Conservation (phyloP, 1,140 invertebrate genomes). For the Heliothis virescens region DNA sequence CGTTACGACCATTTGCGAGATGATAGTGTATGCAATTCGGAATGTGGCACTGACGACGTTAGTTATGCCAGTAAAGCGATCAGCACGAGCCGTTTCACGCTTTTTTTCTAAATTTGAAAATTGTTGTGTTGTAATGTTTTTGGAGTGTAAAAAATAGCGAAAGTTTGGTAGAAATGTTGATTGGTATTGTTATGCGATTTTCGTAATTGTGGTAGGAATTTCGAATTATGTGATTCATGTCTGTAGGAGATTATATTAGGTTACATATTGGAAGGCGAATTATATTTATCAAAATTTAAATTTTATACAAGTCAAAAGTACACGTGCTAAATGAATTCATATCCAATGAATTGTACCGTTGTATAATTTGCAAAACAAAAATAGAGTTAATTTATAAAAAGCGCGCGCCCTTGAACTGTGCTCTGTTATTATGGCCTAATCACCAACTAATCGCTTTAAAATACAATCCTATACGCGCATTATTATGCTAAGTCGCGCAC, state of each 20-base stretch:
- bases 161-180: not conserved
- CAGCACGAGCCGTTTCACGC: not conserved
- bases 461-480: constrained; percentile 66
- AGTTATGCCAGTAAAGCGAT: not conserved
- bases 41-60: constrained; percentile 17
- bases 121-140: not conserved
- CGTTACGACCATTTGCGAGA: not conserved
- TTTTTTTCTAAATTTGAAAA: not conserved
- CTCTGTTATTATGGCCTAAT: constrained; percentile 66
- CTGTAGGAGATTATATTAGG: too few species aligned
- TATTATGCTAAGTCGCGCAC: constrained; percentile 74
- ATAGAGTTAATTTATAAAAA: constrained; percentile 47
- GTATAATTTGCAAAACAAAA: constrained; percentile 46
- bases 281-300: too few species aligned
- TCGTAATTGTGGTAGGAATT: not conserved
- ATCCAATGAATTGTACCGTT: not conserved
- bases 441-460: constrained; percentile 71
- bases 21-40: constrained; percentile 23
- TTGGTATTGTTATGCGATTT: too few species aligned
- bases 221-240: too few species aligned
- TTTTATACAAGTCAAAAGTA: not conserved
- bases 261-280: too few species aligned
- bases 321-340: constrained; percentile 3
- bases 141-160: not conserved
- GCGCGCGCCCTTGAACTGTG: constrained; percentile 54